Conservation (phyloP, 2,113 vertebrate species). For the Corvus cornix region DNA sequence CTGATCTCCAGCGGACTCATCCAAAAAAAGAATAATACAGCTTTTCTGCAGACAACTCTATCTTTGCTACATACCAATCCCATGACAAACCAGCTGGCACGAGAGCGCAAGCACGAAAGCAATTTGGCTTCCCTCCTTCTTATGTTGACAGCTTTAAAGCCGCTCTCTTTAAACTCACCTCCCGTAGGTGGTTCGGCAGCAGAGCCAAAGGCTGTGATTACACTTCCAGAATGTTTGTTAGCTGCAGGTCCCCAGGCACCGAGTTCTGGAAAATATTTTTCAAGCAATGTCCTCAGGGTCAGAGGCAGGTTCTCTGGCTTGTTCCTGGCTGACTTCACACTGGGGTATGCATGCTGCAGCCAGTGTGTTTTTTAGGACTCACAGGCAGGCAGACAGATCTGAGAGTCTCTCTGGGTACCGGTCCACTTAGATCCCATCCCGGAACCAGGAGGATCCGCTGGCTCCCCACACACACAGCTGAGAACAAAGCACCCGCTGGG, state of each 20-base stretch:
- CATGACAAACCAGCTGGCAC: conserved; percentile 69
- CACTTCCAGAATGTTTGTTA: conserved; percentile 73
- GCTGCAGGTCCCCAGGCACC: conserved; percentile 69
- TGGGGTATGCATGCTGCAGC: conserved; percentile 27
- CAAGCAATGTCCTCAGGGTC: conserved; percentile 69
- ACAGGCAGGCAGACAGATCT: neutral
- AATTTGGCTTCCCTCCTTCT: conserved; percentile 67
- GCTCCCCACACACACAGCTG: neutral
- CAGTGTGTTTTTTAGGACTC: conserved; percentile 39
- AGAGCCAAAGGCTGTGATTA: conserved; percentile 71
- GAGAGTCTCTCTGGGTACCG: neutral
- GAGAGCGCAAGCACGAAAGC: conserved; percentile 52
- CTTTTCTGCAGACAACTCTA: conserved; percentile 63
- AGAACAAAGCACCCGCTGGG: neutral
- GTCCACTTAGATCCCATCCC: neutral
- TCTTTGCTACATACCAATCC: conserved; percentile 73
- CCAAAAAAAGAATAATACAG: conserved; percentile 62
- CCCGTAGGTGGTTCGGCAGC: conserved; percentile 70
- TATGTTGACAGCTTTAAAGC: conserved; percentile 71
- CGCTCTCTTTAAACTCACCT: conserved; percentile 73
- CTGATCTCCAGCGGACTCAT: conserved; percentile 49
- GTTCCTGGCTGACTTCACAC: conserved; percentile 58
- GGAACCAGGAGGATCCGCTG: neutral
- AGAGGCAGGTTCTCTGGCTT: conserved; percentile 72
- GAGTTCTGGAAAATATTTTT: conserved; percentile 73